Evolutionary conservation across 2,113 vertebrate genomes (phyloP), one percentile per base, ranked within the genome.

Genomic region (Calonectris borealis): DNA sequence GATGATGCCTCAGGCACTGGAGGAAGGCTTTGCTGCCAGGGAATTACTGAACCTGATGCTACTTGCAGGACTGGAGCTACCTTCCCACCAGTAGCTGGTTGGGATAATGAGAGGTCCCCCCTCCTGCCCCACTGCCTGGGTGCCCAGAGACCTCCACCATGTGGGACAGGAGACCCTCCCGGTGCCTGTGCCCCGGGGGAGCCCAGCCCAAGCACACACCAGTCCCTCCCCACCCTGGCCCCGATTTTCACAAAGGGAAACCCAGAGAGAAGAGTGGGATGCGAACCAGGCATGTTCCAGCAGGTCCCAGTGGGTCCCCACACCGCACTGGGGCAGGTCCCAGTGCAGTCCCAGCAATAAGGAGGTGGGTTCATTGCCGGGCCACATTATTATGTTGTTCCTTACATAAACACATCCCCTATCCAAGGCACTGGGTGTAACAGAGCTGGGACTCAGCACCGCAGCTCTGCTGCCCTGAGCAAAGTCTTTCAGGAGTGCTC

Each of bases 151-250:
- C 19, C 24, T 36, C 42, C 34, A 65, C 31, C 31, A 10, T 2
- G 4, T 54, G 54, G 29, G 26, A 60, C 48, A 51, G 46, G 40
- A 69, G 27, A 22, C 21, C 6, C 32, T 62, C 8, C 12, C 9
- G 13, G 25, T 54, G 29, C 46, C 66, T 57, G 25, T 5, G 1
- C 77, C 25, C 58, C 0, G 0, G 16, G 13, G 13, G 2, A 55
- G 3, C 36, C 62, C 68, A 91, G 44, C 19, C 48, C 72, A 32
- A 11, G 29, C n/a, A 25, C 65, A 82, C n/a, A n/a, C 6, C 64
- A 19, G 25, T 44, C 18, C 12, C 14, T 82, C 34, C 27, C 27
- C 58, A 65, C 51, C 27, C 55, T 40, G 65, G 48, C 34, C 36
- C 18, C 0, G 0, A 11, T n/a, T 88, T 68, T 55, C 72, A 77